phyloP scores from a whole-genome alignment of 2,113 vertebrate genomes.

The Dicentrarchus labrax region DNA sequence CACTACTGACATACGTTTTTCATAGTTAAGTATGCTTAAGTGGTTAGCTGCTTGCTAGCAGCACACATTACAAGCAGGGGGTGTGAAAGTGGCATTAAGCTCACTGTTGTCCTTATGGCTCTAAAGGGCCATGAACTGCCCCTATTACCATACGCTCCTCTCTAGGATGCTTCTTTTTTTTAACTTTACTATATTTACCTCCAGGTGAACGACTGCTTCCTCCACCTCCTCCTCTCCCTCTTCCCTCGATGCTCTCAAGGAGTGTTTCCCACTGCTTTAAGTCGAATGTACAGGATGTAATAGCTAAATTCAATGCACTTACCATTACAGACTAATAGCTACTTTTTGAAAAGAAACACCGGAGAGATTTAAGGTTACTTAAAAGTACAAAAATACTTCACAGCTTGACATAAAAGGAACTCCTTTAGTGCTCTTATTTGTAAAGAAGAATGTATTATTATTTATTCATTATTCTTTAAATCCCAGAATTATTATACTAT shows the following conservation, averaged over 20 bases:
- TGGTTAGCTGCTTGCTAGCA: slow-evolving; percentile 23
- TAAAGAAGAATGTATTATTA: not conserved
- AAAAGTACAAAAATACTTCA: not conserved
- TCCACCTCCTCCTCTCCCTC: slow-evolving; percentile 14
- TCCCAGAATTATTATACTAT: not conserved
- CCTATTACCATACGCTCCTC: slow-evolving; percentile 42
- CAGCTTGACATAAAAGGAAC: not conserved
- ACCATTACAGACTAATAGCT: slow-evolving; percentile 19
- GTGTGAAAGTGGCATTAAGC: slow-evolving; percentile 25
- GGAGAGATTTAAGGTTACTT: slow-evolving; percentile 32
- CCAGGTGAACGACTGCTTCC: slow-evolving; percentile 18
- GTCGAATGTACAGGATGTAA: slow-evolving; percentile 24
- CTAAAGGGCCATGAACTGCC: slow-evolving; percentile 42
- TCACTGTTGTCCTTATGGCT: slow-evolving; percentile 38
- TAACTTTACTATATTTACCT: slow-evolving; percentile 48
- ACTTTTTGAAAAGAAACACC: not conserved
- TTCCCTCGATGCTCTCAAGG: slow-evolving; percentile 17
- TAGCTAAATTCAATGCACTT: slow-evolving; percentile 20
- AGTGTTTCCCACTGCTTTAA: slow-evolving; percentile 17
- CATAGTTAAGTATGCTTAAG: slow-evolving; percentile 30
- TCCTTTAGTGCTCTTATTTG: slow-evolving; percentile 2
- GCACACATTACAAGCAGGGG: slow-evolving; percentile 30
- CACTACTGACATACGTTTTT: slow-evolving; percentile 28
- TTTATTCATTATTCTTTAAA: not conserved
- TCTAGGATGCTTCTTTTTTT: slow-evolving; percentile 38